Conservation (phyloP, 2,888 invertebrate genomes). For the Cheiracanthium punctorium region DNA sequence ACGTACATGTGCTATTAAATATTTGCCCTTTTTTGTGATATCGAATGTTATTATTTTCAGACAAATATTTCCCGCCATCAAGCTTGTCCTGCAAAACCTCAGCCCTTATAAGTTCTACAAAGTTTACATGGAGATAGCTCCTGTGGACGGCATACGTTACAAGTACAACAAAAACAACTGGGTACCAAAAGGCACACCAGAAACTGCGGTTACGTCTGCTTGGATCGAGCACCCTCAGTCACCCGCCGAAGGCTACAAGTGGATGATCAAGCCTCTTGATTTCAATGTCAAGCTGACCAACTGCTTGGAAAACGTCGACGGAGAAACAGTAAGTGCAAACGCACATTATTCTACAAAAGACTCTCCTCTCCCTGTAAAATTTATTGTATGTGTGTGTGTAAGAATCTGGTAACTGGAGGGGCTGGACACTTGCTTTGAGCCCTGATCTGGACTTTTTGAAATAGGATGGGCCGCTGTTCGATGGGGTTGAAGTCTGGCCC, state of each 20-base stretch:
- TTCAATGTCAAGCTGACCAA: background rate
- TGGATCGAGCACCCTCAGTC: background rate
- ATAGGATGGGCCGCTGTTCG: too few species aligned
- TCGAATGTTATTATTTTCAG: too few species aligned
- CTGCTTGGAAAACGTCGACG: background rate
- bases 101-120: background rate
- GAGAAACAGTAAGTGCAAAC: background rate
- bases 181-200: background rate
- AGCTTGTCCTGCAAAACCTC: background rate
- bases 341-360: too few species aligned
- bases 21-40: too few species aligned
- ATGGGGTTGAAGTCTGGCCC: too few species aligned
- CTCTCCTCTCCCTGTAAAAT: too few species aligned
- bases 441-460: too few species aligned
- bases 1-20: too few species aligned
- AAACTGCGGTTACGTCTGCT: background rate
- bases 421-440: too few species aligned
- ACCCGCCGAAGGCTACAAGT: background rate
- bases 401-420: too few species aligned
- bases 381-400: too few species aligned
- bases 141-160: background rate
- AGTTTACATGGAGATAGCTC: background rate
- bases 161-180: background rate
- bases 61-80: background rate
- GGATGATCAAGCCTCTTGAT: background rate